These are phyloP conservation scores for Antechinus flavipes DNA, from an alignment of 2,113 vertebrate species.

Conservation along the genomic window DNA sequence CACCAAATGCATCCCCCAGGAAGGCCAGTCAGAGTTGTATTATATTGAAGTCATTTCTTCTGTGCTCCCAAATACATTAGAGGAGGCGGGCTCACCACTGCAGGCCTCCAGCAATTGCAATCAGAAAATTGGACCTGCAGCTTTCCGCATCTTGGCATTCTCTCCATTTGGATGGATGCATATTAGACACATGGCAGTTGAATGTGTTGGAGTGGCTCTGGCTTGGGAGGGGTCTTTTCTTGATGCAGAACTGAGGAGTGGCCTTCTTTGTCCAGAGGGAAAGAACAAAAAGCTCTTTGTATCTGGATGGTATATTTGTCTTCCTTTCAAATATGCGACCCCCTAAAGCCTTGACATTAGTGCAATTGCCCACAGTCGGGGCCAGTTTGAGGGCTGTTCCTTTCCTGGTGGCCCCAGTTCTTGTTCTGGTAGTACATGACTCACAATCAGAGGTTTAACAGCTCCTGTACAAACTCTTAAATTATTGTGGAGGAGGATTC, in stretches of 20 bases:
- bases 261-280: slow-evolving; percentile 22
- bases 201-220: not conserved
- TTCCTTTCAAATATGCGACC: slow-evolving; percentile 21
- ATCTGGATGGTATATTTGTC: not conserved
- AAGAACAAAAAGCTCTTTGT: slow-evolving; percentile 27
- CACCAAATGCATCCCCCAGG: slow-evolving; percentile 22
- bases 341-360: not conserved
- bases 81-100: slow-evolving; percentile 41
- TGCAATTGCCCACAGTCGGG: too few relatives aligned
- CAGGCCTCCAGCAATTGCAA: slow-evolving; percentile 6
- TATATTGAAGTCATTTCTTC: slow-evolving; percentile 15
- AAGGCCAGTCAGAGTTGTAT: slow-evolving; percentile 4
- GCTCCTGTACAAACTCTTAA: not conserved
- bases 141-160: slow-evolving; percentile 21
- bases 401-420: not conserved
- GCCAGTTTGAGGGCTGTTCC: not conserved
- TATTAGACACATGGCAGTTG: slow-evolving; percentile 32
- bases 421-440: not conserved
- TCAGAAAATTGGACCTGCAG: slow-evolving; percentile 42
- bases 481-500: slow-evolving; percentile 14
- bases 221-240: slow-evolving; percentile 4
- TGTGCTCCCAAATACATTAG: slow-evolving; percentile 45
- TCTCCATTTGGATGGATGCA: slow-evolving; percentile 40
- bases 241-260: slow-evolving; percentile 28
- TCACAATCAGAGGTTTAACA: not conserved